phyloP scores from a whole-genome alignment of 1,140 invertebrate species.

The Streblospio benedicti region DNA sequence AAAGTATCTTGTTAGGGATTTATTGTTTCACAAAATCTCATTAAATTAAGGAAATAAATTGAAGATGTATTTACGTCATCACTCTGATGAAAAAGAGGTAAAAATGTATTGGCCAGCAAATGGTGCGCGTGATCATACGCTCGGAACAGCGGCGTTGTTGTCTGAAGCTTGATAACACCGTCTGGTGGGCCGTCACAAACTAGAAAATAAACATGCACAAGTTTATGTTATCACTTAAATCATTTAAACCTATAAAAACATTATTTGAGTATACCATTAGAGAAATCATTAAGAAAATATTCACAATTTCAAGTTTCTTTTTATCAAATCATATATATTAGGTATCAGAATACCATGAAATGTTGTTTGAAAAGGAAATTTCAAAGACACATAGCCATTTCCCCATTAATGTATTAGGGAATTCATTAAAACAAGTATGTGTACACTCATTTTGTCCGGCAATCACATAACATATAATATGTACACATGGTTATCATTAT shows the following conservation, averaged over 20 bases:
- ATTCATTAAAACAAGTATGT: too few species aligned
- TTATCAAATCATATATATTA: background rate
- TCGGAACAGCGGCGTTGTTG: conserved; percentile 65
- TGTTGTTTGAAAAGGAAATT: too few species aligned
- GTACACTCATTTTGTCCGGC: too few species aligned
- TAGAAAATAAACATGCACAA: conserved; percentile 32
- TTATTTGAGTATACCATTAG: background rate
- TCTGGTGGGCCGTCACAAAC: conserved; percentile 58
- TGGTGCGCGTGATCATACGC: conserved; percentile 73
- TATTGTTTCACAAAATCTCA: too few species aligned
- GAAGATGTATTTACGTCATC: conserved; percentile 65
- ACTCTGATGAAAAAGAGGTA: conserved; percentile 72
- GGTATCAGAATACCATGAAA: background rate
- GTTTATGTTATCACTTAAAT: conserved; percentile 1
- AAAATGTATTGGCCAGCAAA: conserved; percentile 64
- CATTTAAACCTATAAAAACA: background rate
- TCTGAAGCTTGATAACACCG: conserved; percentile 65
- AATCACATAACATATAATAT: too few species aligned
- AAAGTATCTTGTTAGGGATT: too few species aligned
- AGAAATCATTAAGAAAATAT: conserved; percentile 6
- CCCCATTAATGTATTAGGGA: too few species aligned
- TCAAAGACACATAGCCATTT: too few species aligned
- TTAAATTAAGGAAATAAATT: too few species aligned
- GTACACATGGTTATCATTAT: too few species aligned
- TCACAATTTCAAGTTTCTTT: background rate